Evolutionary conservation across 1,140 invertebrate genomes (phyloP).

Genomic region (Harpegnathos saltator): DNA sequence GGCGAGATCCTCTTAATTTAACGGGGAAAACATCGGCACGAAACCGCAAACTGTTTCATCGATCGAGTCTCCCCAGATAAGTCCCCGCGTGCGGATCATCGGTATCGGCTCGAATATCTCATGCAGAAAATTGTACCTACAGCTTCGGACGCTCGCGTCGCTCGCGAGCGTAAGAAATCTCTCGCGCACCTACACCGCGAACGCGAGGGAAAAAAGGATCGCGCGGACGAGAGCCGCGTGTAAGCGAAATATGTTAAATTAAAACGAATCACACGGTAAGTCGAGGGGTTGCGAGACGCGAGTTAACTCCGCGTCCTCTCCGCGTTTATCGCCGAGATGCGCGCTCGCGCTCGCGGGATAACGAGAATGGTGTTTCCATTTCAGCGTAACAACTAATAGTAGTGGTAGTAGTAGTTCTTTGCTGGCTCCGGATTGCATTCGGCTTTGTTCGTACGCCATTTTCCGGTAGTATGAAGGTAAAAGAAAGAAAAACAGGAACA

Average conservation of each 20-base stretch:
- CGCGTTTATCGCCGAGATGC: conserved; percentile 18
- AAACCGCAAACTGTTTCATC: conserved; percentile 8
- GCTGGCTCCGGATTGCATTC: no score
- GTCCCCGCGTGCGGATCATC: background rate
- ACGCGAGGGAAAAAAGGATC: background rate
- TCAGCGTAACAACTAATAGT: conserved; percentile 19
- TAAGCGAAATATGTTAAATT: background rate
- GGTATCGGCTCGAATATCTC: background rate
- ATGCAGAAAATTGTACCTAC: no score
- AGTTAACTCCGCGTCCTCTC: conserved; percentile 27
- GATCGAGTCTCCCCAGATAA: background rate
- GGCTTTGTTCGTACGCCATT: no score
- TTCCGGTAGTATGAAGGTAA: no score
- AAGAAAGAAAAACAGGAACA: no score
- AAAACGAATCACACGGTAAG: background rate
- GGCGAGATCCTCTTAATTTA: conserved; percentile 46
- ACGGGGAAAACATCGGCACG: conserved; percentile 4
- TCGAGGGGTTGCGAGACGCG: background rate
- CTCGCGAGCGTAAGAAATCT: no score
- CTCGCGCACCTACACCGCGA: background rate
- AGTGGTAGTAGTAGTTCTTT: no score
- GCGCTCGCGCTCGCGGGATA: no score
- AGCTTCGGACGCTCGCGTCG: no score
- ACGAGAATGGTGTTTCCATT: conserved; percentile 42
- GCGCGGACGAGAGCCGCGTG: background rate